Conservation (phyloP, 1,140 invertebrate species). For the Sipha flava region DNA sequence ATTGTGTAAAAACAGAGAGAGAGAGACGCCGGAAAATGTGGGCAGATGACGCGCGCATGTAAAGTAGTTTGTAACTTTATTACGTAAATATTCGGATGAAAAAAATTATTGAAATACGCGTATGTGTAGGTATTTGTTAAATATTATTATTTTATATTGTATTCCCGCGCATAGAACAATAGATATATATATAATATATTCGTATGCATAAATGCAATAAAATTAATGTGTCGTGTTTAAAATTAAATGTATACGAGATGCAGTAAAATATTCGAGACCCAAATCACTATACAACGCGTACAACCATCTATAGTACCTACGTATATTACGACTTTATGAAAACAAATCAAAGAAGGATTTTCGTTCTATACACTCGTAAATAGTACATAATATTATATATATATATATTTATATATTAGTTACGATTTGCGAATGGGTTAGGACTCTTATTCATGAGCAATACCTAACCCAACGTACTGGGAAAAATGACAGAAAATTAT, state of each 20-base stretch:
- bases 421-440: too few species aligned
- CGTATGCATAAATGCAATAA: not conserved
- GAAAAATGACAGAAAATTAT: too few species aligned
- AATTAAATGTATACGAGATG: not conserved
- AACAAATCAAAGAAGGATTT: too few species aligned
- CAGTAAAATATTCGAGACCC: not conserved
- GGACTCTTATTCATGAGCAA: too few species aligned
- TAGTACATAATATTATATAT: too few species aligned
- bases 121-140: not conserved
- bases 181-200: not conserved
- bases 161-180: not conserved
- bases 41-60: not conserved
- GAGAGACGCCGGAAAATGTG: not conserved
- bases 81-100: not conserved
- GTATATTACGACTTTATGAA: too few species aligned
- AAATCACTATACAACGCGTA: too few species aligned
- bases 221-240: not conserved
- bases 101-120: slow-evolving; percentile 2
- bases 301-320: too few species aligned
- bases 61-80: not conserved
- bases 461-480: too few species aligned
- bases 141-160: too few species aligned
- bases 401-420: too few species aligned
- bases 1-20: not conserved
- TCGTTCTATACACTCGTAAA: too few species aligned